Conservation (phyloP, 2,888 invertebrate species). For the Eumerus sabulonum region DNA sequence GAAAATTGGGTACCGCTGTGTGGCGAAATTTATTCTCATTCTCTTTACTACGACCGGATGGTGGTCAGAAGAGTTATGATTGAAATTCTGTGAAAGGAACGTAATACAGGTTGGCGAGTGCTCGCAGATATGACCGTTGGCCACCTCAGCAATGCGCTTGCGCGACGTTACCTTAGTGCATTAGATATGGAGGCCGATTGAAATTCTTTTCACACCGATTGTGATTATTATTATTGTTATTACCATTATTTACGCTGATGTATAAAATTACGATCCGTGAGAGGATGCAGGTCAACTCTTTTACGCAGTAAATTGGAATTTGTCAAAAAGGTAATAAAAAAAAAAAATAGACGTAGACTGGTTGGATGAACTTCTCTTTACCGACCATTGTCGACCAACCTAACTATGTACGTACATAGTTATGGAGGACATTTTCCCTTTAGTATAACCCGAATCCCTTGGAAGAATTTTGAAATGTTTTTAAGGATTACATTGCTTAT, state of each 20-base stretch:
- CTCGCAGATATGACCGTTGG: constrained; percentile 23
- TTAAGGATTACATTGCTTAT: no score
- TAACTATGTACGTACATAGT: no score
- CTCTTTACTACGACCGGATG: constrained; percentile 50
- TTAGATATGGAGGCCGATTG: constrained; percentile 35
- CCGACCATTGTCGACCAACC: no score
- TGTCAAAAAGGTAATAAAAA: no score
- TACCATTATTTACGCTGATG: constrained; percentile 61
- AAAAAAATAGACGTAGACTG: no score
- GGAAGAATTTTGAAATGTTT: no score
- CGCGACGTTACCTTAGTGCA: constrained; percentile 5
- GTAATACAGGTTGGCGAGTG: constrained; percentile 35
- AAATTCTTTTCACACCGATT: constrained; percentile 45
- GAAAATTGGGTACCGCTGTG: constrained; percentile 55
- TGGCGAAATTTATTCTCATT: constrained; percentile 60
- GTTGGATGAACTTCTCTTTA: no score
- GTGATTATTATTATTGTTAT: constrained; percentile 63
- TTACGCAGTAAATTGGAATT: no score
- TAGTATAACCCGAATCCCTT: no score
- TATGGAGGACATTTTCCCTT: no score
- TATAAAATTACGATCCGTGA: constrained; percentile 49
- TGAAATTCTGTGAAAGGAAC: constrained; percentile 50
- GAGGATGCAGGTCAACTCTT: constrained; percentile 64
- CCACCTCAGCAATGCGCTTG: not conserved
- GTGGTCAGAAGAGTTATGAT: constrained; percentile 66